Conservation (phyloP, 2,888 invertebrate species). For the Meteorus colon region DNA sequence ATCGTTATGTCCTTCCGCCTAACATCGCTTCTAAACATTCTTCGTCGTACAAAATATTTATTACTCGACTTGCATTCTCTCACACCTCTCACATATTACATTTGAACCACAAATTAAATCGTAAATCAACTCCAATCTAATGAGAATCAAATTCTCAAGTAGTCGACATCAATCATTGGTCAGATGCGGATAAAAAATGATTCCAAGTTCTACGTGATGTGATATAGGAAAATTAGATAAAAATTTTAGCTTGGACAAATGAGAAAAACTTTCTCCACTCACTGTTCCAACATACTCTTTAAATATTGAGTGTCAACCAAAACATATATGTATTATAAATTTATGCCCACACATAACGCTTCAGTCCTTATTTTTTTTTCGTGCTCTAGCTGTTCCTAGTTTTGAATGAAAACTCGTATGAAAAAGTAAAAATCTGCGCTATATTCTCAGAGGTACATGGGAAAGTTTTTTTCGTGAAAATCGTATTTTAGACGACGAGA, state of each 20-base stretch:
- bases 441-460: background rate
- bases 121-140: background rate
- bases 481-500: background rate
- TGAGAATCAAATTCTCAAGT: background rate
- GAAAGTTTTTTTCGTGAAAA: background rate
- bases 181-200: background rate
- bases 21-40: background rate
- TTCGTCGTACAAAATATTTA: conserved; percentile 1
- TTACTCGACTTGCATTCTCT: background rate
- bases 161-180: background rate
- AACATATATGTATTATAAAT: background rate
- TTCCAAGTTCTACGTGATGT: background rate
- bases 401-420: background rate
- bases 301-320: background rate
- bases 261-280: background rate
- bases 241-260: background rate
- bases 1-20: background rate
- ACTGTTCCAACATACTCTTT: background rate
- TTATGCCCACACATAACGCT: background rate
- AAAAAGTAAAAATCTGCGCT: conserved; percentile 1
- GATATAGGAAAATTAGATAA: background rate
- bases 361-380: background rate
- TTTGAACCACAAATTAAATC: background rate
- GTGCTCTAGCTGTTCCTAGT: background rate
- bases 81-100: background rate